Base-by-base conservation (phyloP, 1,140 invertebrate genomes). In the Ditylenchus dipsaci region DNA sequence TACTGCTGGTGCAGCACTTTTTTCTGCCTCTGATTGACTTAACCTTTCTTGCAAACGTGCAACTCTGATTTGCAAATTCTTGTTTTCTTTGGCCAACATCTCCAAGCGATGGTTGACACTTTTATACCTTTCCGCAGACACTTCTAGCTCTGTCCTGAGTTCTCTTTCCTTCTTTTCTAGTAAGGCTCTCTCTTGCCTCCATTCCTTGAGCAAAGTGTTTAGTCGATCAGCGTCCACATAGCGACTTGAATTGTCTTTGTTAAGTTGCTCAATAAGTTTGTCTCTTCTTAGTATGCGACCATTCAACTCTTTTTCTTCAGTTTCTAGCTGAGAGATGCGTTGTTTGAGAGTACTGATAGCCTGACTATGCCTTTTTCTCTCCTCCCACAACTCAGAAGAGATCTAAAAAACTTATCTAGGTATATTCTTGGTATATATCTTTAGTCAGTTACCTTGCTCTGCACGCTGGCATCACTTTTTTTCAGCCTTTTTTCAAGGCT, bases 191-290 rank as follows among this genome's bases (percentile, higher is more conserved):
- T 70, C 63, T n/a, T 29, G 17, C n/a, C 68, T 30, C 68, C 68
- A 70, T 67, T 70, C 29, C 8, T 53, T 27, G 23, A 67, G 21
- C 23, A 58, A 26, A 21, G 21, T 21, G 27, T 59, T 64, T 13
- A 66, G 43, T 29, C 56, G 47, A 23, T 70, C 63, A 21, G 17
- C 43, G 43, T 70, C 68, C 17, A 38, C 49, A 19, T 60, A 59
- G 21, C 60, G 42, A 11, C 38, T 49, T 17, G 23, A 45, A n/a
- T 68, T 47, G 1, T 69, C 67, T 9, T 61, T 23, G 19, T 45
- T 33, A 30, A 72, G 49, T 49, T 72, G 71, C 65, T 72, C 71
- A 60, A 72, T 72, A 45, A 65, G 68, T 59, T 65, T 69, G 56
- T 72, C 71, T 8, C 71, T 19, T 27, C 71, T 26, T 27, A 63